Evolutionary conservation across 2,888 invertebrate species (phyloP).

Genomic region (Aporophyla lueneburgensis): DNA sequence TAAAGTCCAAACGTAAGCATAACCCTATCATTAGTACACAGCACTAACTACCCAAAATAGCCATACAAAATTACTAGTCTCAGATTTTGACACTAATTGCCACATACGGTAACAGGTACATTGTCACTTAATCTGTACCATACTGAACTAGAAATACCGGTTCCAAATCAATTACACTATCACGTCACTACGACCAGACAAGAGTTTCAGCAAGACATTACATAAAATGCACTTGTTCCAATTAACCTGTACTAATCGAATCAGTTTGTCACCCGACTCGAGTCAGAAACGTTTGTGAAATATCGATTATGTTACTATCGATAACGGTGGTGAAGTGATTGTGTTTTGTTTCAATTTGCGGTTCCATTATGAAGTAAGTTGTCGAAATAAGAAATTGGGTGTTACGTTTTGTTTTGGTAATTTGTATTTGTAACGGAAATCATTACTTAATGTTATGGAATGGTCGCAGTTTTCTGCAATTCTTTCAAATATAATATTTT

Average conservation of each 20-base stretch:
- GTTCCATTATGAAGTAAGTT: constrained; percentile 28
- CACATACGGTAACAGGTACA: constrained; percentile 55
- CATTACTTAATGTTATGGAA: constrained; percentile 8
- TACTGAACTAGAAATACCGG: constrained; percentile 62
- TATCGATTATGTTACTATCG: constrained; percentile 51
- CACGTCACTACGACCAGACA: constrained; percentile 53
- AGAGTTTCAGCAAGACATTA: constrained; percentile 64
- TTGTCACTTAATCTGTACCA: constrained; percentile 64
- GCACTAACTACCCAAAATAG: constrained; percentile 34
- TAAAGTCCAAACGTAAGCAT: constrained; percentile 19
- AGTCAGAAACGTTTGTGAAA: constrained; percentile 62
- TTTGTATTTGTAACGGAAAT: constrained; percentile 4
- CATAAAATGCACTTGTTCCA: constrained; percentile 74
- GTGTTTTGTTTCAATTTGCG: constrained; percentile 53
- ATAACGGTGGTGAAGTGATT: constrained; percentile 23
- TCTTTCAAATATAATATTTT: background rate
- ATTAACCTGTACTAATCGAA: constrained; percentile 64
- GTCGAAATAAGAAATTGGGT: constrained; percentile 38
- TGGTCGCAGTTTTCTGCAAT: background rate
- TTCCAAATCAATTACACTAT: constrained; percentile 58
- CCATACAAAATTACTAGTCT: constrained; percentile 40
- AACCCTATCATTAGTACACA: constrained; percentile 32
- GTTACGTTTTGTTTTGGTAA: constrained; percentile 34
- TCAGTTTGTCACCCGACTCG: constrained; percentile 69
- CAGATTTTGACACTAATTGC: constrained; percentile 54